Evolutionary conservation across 2,797 vertebrate species (phyloP), one percentile per base, ranked within the genome.

Genomic region (Hyperoplus lanceolatus): DNA sequence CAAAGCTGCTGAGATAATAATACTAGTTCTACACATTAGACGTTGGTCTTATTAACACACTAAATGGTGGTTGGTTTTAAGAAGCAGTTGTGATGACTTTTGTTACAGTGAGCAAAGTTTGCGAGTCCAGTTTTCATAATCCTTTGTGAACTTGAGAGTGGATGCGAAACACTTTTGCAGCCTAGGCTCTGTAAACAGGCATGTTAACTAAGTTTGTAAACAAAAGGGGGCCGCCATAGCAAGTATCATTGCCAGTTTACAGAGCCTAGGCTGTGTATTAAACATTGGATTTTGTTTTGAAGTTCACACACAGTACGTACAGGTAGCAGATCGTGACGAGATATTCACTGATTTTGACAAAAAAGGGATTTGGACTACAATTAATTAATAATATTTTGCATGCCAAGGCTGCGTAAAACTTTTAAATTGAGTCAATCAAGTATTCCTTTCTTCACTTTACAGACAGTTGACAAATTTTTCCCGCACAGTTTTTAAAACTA

Each of bases 371-470:
- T 46, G 9, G 12, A 46, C 11, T 14, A 46, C 4, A 46, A 14
- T 12, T 12, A 10, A 11, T 12, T 3, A 46, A 45, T 42, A 2
- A 6, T 51, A 41, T 39, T 48, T 65, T 61, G 36, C 15, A 12
- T 41, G 15, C 10, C 39, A 18, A 49, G 14, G 13, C 48, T 7
- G 48, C 48, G 6, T 16, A 29, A 29, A 29, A 29, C 29, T 29
- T 29, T 29, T 0, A 29, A 29, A 29, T 29, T 29, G 29, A 29
- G 29, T 29, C 29, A 29, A 29, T 29, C 29, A 29, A 29, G 5
- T 54, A 38, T 62, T 70, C n/a, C 8, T 39, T 65, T 50, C 65
- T 49, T 78, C 18, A 13, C 55, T 60, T 48, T 57, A 29, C 48
- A 21, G 14, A 42, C 58, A 51, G 46, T 41, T 21, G 9, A 55